phyloP scores from a whole-genome alignment of 1,140 invertebrate species.

The Pseudomyrmex flavicornis region DNA sequence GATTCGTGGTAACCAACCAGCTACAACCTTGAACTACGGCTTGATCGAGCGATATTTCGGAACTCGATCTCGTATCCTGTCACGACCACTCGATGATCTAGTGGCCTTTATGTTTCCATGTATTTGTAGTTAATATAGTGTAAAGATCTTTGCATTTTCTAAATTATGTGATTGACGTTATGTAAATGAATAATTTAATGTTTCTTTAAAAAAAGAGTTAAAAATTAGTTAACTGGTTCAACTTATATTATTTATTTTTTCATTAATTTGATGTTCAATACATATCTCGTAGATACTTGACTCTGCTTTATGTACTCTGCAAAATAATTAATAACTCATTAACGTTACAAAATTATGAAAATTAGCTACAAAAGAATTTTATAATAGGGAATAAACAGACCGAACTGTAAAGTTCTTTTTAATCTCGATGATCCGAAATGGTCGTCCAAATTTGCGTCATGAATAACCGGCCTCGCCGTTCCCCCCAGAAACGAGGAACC shows the following conservation, averaged over 20 bases:
- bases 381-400: background rate
- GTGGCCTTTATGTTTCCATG: background rate
- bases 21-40: constrained; percentile 39
- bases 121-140: background rate
- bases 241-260: background rate
- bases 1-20: constrained; percentile 40
- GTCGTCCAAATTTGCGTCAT: constrained; percentile 39
- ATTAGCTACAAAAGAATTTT: background rate
- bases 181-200: background rate
- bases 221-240: background rate
- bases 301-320: background rate
- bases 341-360: background rate
- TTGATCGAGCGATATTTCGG: constrained; percentile 19
- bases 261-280: background rate
- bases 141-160: background rate
- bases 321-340: background rate
- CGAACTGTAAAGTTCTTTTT: constrained; percentile 11
- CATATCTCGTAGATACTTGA: background rate
- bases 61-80: constrained; percentile 33
- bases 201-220: too few species aligned
- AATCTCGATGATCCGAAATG: constrained; percentile 41
- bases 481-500: constrained; percentile 24
- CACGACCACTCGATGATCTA: constrained; percentile 9
- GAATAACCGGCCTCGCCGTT: constrained; percentile 17
- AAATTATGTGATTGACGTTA: background rate